Evolutionary conservation across 2,888 invertebrate species (phyloP), one percentile per base, ranked within the genome.

Genomic region (Mesorhabditis belari): DNA sequence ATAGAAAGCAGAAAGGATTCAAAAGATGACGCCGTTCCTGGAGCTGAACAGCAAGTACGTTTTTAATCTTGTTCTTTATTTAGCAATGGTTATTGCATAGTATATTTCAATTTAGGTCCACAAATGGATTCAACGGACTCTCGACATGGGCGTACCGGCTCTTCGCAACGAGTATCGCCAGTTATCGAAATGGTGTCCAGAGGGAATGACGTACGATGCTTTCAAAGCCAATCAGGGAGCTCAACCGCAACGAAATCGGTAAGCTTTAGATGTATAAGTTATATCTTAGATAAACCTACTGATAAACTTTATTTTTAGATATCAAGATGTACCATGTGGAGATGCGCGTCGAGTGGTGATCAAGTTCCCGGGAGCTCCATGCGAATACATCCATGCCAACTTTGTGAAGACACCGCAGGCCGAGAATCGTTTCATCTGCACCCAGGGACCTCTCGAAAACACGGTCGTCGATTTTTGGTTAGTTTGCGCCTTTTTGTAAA

Each of bases 371-470:
- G 64, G 66, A 1, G 60, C 63, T 17, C 51, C 56, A 2, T 50
- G 49, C 26, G 74, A 69, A 55, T 74, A 74, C 61, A 66, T 74
- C 49, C 74, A 74, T 52, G 74, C 74, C n/a, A 74, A 74, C 61
- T 72, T 64, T 49, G 70, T 74, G 24, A 61, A 61, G 2, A 67
- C 67, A 9, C 72, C 71, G 12, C 52, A 64, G 58, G 35, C 60
- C 17, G 61, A 65, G 2, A 66, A 64, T 23, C 61, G 74, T 1
- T 74, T 73, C 63, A 74, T 75, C 54, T 75, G 75, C 63, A 68
- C 73, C 17, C 74, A 74, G 54, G 71, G 65, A 3, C 67, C 69
- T 1, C 52, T 70, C 49, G 70, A 70, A 49, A 55, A 56, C 27
- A 70, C 70, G 2, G 57, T 67, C 49, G 62, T 62, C 23, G 70